Base-by-base conservation (phyloP, 2,113 vertebrate genomes). In the Hoplias malabaricus region DNA sequence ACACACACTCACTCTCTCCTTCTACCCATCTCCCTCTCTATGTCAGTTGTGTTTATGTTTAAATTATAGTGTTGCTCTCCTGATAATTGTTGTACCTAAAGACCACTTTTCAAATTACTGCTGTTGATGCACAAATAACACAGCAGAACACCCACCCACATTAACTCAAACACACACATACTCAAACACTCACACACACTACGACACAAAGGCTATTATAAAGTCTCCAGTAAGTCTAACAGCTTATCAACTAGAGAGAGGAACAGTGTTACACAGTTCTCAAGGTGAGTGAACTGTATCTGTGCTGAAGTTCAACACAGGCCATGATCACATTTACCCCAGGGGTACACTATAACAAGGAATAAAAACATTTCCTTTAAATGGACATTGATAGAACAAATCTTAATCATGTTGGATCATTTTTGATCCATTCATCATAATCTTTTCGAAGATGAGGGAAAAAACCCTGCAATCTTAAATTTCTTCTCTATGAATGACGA, bases 41-140 rank as follows among this genome's bases (percentile, higher is more conserved):
- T 34, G 46, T 42, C 36, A 67, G 63, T 16, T 21, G 16, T 42
- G 16, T 11, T 7, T 9, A 9, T 67, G n/a, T n/a, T 25, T 56
- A 75, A 66, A 66, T 21, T 36, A 59, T 34, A 53, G 14, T 3
- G 6, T 21, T 23, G 6, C 36, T 25, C 21, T 3, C 12, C 13
- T 73, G 42, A 31, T 56, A 43, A 65, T 54, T 34, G 4, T 61
- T 31, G 73, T 65, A 53, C 36, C 61, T 31, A 75, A 75, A 66
- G 46, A 16, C 40, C 29, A 38, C 34, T 67, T 53, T 76, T 67
- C 34, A 76, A 57, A 76, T 76, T n/a, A 56, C 73, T 76, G 62
- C 19, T 76, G 48, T 42, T 21, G 21, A 56, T 21, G 63, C 6
- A 8, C 63, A 75, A 75, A 74, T 74, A 23, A 74, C 72, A 63